These are phyloP conservation scores for Cephus spinipes DNA, from an alignment of 2,888 invertebrate genomes.

Conservation along the genomic window DNA sequence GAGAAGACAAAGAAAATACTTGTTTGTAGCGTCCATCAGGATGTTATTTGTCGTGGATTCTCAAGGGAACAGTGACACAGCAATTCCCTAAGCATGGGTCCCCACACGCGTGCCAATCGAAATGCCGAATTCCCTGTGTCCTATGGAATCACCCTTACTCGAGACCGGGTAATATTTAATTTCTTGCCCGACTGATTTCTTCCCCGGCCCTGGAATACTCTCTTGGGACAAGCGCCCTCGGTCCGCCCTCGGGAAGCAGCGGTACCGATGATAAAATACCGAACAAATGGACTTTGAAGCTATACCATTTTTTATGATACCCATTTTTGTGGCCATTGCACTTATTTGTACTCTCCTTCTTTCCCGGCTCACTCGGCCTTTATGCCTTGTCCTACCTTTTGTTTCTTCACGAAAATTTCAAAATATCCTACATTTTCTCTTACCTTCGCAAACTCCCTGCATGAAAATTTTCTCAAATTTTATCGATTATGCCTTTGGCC, in stretches of 20 bases:
- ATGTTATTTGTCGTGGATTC: constrained; percentile 51
- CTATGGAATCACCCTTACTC: constrained; percentile 26
- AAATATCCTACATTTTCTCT: constrained; percentile 12
- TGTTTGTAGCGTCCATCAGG: constrained; percentile 36
- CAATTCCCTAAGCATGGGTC: constrained; percentile 29
- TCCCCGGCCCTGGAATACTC: constrained; percentile 15
- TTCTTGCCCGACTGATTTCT: constrained; percentile 59
- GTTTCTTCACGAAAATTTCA: constrained; percentile 12
- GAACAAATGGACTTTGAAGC: constrained; percentile 38
- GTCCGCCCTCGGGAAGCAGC: constrained; percentile 3
- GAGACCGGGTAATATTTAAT: constrained; percentile 57
- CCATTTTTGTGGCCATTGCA: constrained; percentile 23
- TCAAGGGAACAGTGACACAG: constrained; percentile 39
- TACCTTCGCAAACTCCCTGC: background rate
- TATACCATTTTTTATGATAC: constrained; percentile 41
- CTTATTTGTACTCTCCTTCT: background rate
- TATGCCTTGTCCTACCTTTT: constrained; percentile 11
- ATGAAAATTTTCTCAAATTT: background rate
- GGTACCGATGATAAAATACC: constrained; percentile 47
- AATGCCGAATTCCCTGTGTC: constrained; percentile 37
- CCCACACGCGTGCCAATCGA: constrained; percentile 24
- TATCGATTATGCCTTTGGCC: background rate
- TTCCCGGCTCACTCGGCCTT: constrained; percentile 1
- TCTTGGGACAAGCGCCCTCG: constrained; percentile 18
- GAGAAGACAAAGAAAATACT: background rate